Evolutionary conservation across 2,888 invertebrate genomes (phyloP).

Genomic region (Apamea epomidion): DNA sequence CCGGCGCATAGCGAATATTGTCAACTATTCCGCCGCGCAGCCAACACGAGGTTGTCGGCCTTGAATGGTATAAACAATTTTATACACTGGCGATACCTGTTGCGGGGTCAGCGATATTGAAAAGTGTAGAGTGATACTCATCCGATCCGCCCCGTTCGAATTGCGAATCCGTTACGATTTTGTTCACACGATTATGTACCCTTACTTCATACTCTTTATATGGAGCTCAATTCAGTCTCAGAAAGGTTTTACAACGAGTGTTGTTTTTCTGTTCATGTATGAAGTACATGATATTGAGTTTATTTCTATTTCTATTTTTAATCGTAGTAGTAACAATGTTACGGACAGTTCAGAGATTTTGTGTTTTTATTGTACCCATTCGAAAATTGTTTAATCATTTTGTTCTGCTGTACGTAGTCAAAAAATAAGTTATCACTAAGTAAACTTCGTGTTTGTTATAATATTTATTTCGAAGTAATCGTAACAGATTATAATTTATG

Average conservation of each 20-base stretch:
- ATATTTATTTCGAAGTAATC: constrained; percentile 35
- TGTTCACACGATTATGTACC: neutral
- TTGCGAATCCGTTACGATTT: constrained; percentile 49
- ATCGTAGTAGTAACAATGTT: neutral
- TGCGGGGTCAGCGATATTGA: constrained; percentile 69
- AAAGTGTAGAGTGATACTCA: constrained; percentile 23
- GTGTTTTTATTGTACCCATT: neutral
- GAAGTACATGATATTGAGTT: neutral
- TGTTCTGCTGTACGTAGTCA: neutral
- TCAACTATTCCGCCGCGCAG: constrained; percentile 69
- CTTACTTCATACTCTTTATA: neutral
- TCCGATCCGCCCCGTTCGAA: constrained; percentile 40
- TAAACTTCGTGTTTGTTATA: constrained; percentile 5
- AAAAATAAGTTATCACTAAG: constrained; percentile 26
- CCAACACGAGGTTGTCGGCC: constrained; percentile 80
- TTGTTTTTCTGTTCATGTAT: constrained; percentile 14
- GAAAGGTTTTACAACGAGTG: neutral
- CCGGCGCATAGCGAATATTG: constrained; percentile 86
- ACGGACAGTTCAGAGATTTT: neutral
- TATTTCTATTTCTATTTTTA: neutral
- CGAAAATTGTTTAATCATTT: neutral
- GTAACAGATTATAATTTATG: constrained; percentile 46
- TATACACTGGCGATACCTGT: constrained; percentile 74
- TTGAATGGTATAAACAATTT: constrained; percentile 76
- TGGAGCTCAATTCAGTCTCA: neutral